phyloP scores from a whole-genome alignment of 2,797 vertebrate genomes.

The Orestias chungarensis region DNA sequence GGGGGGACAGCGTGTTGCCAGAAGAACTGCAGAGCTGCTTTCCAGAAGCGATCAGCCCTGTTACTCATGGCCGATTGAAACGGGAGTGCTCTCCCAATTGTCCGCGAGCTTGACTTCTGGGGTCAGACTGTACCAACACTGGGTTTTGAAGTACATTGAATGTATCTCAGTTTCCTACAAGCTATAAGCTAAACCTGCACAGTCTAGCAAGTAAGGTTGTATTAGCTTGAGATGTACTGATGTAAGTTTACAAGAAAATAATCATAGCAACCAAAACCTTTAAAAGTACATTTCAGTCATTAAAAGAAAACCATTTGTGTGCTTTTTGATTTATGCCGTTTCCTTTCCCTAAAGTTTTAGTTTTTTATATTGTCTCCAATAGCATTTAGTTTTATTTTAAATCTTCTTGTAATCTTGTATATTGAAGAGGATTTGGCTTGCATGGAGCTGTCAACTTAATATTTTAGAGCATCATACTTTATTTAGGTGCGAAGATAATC shows the following conservation, averaged over 20 bases:
- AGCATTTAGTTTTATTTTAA: too few relatives aligned
- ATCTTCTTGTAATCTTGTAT: neutral
- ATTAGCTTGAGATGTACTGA: neutral
- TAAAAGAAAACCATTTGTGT: neutral
- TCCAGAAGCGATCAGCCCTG: slow-evolving; percentile 56
- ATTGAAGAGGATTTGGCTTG: neutral
- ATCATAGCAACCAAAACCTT: neutral
- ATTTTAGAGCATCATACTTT: too few relatives aligned
- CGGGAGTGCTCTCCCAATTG: slow-evolving; percentile 49
- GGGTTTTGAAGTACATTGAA: neutral
- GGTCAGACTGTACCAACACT: neutral
- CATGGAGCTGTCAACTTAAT: too few relatives aligned
- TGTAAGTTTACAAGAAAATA: neutral
- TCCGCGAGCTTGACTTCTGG: too few relatives aligned
- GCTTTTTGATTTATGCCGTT: neutral
- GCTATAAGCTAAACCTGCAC: neutral
- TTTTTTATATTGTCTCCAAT: too few relatives aligned
- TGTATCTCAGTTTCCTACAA: neutral
- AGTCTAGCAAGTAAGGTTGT: neutral
- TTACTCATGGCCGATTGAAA: slow-evolving; percentile 55
- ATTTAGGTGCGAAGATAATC: too few relatives aligned
- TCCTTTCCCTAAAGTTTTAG: neutral
- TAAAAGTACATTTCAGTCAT: neutral
- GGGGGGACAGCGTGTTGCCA: slow-evolving; percentile 81
- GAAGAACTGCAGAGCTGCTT: slow-evolving; percentile 71